Percentiles rank a stretch among this genome's conserved stretches.
Evolutionary conservation across 1,140 invertebrate species (phyloP).

Genomic region (Eurosta solidaginis): DNA sequence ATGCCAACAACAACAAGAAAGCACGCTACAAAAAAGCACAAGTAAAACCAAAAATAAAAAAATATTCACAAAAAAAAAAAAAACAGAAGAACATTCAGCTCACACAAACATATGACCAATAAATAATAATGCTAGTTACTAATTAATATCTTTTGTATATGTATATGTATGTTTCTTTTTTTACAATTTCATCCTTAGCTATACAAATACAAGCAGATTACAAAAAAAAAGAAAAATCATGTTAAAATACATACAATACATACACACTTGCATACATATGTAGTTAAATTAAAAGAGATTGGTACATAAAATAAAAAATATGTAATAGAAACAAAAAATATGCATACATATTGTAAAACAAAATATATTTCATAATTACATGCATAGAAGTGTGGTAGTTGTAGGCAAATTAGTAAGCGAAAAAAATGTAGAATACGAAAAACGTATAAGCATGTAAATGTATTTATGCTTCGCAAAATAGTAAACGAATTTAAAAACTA

Average conservation of each 20-base stretch:
- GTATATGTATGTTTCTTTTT: slow-evolving; percentile 19
- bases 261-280: neutral
- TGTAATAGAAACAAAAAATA: too few species aligned
- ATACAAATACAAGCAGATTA: neutral
- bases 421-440: too few species aligned
- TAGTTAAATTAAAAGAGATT: neutral
- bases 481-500: too few species aligned
- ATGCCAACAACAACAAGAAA: neutral
- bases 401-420: too few species aligned
- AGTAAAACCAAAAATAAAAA: neutral
- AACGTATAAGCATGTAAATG: too few species aligned
- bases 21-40: neutral
- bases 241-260: neutral
- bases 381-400: too few species aligned
- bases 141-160: slow-evolving; percentile 12
- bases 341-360: too few species aligned
- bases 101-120: neutral
- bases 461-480: too few species aligned
- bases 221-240: neutral
- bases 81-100: neutral
- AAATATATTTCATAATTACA: too few species aligned
- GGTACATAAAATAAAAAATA: too few species aligned
- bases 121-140: neutral
- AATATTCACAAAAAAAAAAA: neutral
- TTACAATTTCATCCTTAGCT: neutral